These are phyloP conservation scores for Petromus typicus DNA, from an alignment of 2,113 vertebrate genomes.

Conservation along the genomic window DNA sequence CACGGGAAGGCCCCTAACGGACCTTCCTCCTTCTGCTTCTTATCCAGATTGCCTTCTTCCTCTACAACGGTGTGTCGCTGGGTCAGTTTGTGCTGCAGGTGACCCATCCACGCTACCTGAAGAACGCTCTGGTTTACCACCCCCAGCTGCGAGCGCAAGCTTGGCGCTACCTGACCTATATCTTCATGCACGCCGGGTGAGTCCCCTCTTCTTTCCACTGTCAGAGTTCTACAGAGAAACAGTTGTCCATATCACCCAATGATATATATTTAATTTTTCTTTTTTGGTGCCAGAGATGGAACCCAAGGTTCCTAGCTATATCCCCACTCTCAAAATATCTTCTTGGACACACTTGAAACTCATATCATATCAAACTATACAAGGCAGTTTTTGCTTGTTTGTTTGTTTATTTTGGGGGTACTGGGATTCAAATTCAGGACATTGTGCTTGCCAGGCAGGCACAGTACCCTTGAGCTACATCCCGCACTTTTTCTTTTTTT, in stretches of 20 bases:
- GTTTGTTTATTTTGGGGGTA: too few species aligned
- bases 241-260: background rate
- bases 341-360: conserved; percentile 46
- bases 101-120: conserved; percentile 94
- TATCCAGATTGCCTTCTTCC: conserved; percentile 94
- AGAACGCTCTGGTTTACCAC: conserved; percentile 95
- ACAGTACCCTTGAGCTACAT: too few species aligned
- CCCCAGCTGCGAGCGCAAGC: conserved; percentile 95
- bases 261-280: background rate
- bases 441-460: too few species aligned
- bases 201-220: conserved; percentile 69
- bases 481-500: too few species aligned
- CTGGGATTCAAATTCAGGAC: too few species aligned
- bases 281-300: background rate
- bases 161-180: conserved; percentile 97
- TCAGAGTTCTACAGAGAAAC: background rate
- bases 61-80: conserved; percentile 94
- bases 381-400: background rate
- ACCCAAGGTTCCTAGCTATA: background rate
- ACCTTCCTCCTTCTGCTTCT: background rate
- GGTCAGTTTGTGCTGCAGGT: conserved; percentile 96
- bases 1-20: background rate
- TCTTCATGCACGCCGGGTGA: conserved; percentile 99
- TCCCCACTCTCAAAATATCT: background rate
- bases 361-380: conserved; percentile 51